Percentiles rank a stretch among this genome's conserved stretches.
phyloP scores from a whole-genome alignment of 1,140 invertebrate genomes.

The Drosophila athabasca region DNA sequence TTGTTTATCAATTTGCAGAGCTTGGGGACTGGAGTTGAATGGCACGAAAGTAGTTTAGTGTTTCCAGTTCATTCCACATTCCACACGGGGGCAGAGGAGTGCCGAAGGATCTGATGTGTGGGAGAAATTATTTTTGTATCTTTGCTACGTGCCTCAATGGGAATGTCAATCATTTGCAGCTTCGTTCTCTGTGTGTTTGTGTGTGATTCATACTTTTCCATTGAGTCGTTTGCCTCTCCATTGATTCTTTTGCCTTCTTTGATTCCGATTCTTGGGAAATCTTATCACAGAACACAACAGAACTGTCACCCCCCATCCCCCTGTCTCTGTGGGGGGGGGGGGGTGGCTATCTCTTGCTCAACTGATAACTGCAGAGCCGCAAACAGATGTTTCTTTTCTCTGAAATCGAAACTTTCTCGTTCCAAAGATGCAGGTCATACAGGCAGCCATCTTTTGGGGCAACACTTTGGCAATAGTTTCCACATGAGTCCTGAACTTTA shows the following conservation, averaged over 20 bases:
- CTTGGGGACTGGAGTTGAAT: background rate
- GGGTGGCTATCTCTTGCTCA: background rate
- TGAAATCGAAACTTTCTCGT: constrained; percentile 28
- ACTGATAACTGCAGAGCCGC: constrained; percentile 34
- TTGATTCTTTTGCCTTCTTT: background rate
- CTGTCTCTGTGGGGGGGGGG: too few relatives aligned
- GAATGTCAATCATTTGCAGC: background rate
- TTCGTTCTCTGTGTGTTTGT: constrained; percentile 8
- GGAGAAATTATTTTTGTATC: too few relatives aligned
- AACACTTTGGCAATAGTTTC: constrained; percentile 27
- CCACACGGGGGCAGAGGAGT: too few relatives aligned
- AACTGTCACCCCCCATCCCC: background rate
- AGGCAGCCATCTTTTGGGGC: background rate
- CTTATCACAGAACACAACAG: constrained; percentile 28
- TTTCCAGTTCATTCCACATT: too few relatives aligned
- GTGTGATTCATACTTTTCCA: too few relatives aligned
- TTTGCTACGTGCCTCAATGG: too few relatives aligned
- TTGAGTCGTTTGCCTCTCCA: constrained; percentile 7
- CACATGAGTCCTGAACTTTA: constrained; percentile 44
- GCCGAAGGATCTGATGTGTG: too few relatives aligned
- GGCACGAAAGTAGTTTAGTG: background rate
- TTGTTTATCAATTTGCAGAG: constrained; percentile 4
- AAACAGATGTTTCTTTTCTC: constrained; percentile 27
- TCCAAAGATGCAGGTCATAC: constrained; percentile 24
- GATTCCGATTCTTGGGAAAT: constrained; percentile 15